Conservation (phyloP, 2,888 invertebrate genomes). For the Scelioninae gen. 1 region DNA sequence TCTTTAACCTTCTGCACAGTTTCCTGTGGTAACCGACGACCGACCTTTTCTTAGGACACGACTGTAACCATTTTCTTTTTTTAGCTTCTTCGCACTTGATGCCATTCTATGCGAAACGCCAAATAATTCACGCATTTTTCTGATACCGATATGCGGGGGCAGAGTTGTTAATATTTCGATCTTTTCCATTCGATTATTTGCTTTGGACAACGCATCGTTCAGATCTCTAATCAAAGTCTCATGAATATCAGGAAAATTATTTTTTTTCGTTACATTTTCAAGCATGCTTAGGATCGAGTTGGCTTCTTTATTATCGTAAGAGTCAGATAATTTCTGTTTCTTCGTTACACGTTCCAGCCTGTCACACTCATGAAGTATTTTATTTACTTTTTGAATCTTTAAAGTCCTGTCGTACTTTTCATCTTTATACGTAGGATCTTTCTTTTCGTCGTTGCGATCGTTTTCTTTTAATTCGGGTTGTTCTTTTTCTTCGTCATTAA, state of each 20-base stretch:
- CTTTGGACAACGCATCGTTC: constrained; percentile 17
- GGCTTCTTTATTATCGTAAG: background rate
- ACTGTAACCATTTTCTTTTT: background rate
- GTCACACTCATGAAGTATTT: constrained; percentile 1
- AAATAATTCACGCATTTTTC: constrained; percentile 28
- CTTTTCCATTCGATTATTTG: constrained; percentile 3
- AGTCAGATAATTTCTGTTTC: background rate
- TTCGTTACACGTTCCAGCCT: constrained; percentile 20
- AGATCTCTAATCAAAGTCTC: constrained; percentile 16
- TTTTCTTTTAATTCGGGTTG: background rate
- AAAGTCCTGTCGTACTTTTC: background rate
- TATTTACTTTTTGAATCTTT: constrained; percentile 14
- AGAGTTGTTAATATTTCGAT: constrained; percentile 26
- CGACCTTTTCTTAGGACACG: background rate
- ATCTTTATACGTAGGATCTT: constrained; percentile 8
- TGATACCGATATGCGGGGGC: constrained; percentile 10
- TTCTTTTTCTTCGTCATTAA: background rate
- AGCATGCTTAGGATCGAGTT: background rate
- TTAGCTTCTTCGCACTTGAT: constrained; percentile 17
- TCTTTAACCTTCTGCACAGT: constrained; percentile 13
- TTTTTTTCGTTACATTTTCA: constrained; percentile 1
- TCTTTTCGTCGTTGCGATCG: constrained; percentile 1
- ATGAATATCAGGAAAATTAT: background rate
- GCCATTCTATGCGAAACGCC: constrained; percentile 23
- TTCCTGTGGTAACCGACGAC: background rate